Evolutionary conservation across 2,113 vertebrate species (phyloP).

Genomic region (Prionailurus bengalensis): DNA sequence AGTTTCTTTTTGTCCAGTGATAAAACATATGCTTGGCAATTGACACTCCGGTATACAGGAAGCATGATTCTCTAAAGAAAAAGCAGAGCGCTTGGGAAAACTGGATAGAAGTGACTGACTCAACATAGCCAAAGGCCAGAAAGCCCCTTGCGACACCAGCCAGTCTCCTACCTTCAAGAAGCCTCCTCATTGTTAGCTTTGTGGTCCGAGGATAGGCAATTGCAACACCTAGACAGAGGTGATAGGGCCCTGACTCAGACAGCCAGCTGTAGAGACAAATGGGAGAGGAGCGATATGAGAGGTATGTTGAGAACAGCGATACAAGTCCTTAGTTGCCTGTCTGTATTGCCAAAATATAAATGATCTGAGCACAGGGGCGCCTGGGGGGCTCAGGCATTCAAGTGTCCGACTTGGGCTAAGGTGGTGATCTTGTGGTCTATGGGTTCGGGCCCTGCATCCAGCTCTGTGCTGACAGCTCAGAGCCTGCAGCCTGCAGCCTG

Average conservation of each 20-base stretch:
- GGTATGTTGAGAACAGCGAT: background rate
- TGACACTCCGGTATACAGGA: background rate
- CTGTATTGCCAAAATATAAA: background rate
- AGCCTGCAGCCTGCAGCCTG: too few relatives aligned
- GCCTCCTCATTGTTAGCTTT: background rate
- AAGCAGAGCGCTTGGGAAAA: background rate
- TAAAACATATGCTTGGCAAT: background rate
- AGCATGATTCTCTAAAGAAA: background rate
- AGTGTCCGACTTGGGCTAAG: too few relatives aligned
- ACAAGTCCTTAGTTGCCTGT: background rate
- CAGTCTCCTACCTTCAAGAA: background rate
- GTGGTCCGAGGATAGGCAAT: background rate
- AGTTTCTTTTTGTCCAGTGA: background rate
- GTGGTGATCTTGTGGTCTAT: too few relatives aligned
- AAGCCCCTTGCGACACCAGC: background rate
- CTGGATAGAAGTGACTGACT: background rate
- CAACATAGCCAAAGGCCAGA: background rate
- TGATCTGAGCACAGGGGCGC: too few relatives aligned
- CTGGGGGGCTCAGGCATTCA: too few relatives aligned
- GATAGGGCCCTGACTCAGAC: background rate
- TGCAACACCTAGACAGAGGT: background rate
- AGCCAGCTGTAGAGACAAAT: background rate
- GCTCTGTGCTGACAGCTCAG: too few relatives aligned
- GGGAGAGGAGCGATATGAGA: background rate
- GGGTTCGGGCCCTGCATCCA: too few relatives aligned